These are phyloP conservation scores for Caenorhabditis sp. DNA, from an alignment of 2,888 invertebrate genomes.

Conservation along the genomic window DNA sequence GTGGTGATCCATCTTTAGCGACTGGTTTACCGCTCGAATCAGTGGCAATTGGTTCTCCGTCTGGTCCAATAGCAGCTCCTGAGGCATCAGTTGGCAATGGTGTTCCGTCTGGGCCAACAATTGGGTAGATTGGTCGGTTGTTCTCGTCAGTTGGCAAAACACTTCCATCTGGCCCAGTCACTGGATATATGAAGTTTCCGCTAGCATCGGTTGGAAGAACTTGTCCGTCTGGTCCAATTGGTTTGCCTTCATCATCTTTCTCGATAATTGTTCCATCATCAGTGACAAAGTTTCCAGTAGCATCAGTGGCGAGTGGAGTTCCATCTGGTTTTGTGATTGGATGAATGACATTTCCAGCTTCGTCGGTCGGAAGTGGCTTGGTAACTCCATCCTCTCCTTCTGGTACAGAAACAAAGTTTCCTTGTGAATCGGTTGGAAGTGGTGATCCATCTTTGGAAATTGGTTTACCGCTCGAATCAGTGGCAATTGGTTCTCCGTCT, in stretches of 20 bases:
- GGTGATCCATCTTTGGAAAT: constrained; percentile 43
- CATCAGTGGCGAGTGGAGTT: constrained; percentile 37
- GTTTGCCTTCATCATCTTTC: constrained; percentile 37
- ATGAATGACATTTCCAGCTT: constrained; percentile 32
- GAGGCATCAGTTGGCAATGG: constrained; percentile 35
- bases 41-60: constrained; percentile 37
- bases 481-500: constrained; percentile 36
- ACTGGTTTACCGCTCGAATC: constrained; percentile 38
- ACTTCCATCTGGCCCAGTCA: constrained; percentile 35
- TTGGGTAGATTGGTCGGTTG: constrained; percentile 43
- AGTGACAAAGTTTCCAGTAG: constrained; percentile 28
- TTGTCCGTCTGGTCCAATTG: constrained; percentile 40
- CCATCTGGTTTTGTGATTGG: constrained; percentile 46
- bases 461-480: constrained; percentile 39
- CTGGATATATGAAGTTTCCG: constrained; percentile 49
- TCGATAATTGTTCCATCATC: constrained; percentile 17
- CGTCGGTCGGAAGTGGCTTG: constrained; percentile 33
- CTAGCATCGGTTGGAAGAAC: constrained; percentile 39
- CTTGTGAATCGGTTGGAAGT: constrained; percentile 39
- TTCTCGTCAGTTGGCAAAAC: constrained; percentile 44
- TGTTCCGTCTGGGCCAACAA: constrained; percentile 38
- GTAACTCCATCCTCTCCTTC: constrained; percentile 13
- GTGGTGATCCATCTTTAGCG: constrained; percentile 31
- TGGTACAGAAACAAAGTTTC: constrained; percentile 23
- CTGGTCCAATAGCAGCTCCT: constrained; percentile 33